A percentile compares a stretch with the other conserved stretches of the same genome.
These are phyloP conservation scores for Rhea pennata DNA, from an alignment of 2,113 vertebrate species.

Conservation along the genomic window DNA sequence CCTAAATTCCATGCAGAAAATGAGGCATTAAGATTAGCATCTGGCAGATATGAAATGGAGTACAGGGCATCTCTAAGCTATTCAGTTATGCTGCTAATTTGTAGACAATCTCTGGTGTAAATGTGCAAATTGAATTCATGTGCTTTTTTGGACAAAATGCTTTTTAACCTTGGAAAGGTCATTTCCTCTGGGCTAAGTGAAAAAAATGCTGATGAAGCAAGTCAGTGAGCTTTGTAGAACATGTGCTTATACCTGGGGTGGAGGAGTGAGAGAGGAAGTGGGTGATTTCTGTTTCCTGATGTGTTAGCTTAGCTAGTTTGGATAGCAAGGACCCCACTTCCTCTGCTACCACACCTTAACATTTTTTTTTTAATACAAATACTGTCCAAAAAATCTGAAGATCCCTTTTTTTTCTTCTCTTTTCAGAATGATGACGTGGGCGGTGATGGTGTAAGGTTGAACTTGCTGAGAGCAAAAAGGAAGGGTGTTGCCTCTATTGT, in stretches of 20 bases:
- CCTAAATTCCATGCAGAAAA: not conserved
- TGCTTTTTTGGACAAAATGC: not conserved
- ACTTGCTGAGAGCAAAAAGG: fast-evolving
- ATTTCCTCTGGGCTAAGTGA: not conserved
- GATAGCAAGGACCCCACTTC: slow-evolving; percentile 37
- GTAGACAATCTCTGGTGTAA: not conserved
- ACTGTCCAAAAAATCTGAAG: not conserved
- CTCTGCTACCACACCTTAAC: slow-evolving; percentile 54
- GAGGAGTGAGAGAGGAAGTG: slow-evolving; percentile 34
- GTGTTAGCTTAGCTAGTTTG: not conserved
- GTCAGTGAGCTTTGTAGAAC: not conserved
- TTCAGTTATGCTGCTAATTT: not conserved
- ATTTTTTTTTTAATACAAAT: not conserved
- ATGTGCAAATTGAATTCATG: not conserved
- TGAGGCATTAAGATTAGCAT: fast-evolving
- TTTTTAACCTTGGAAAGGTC: slow-evolving; percentile 3
- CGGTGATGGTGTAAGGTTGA: not conserved
- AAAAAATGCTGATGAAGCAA: not conserved
- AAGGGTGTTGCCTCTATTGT: not conserved
- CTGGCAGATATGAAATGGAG: not conserved
- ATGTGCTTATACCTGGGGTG: not conserved
- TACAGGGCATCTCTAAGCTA: not conserved
- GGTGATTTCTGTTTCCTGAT: slow-evolving; percentile 49
- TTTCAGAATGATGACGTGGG: not conserved
- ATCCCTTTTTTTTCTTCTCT: not conserved